Percentiles rank a stretch among this genome's conserved stretches.
phyloP scores from a whole-genome alignment of 2,113 vertebrate species.

The Podarcis raffonei region DNA sequence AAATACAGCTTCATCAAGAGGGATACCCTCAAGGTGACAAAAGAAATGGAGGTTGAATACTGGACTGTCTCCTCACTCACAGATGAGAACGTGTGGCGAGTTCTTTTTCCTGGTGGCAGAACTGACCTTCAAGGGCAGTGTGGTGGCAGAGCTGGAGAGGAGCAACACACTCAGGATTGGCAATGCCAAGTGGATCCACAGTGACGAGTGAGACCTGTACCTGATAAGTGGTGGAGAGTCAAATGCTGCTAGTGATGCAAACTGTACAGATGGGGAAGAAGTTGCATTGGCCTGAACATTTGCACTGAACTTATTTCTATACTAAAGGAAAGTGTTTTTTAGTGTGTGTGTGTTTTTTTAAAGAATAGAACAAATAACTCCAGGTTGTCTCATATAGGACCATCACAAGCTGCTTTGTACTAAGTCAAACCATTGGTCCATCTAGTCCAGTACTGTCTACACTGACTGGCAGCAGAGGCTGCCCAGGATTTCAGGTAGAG shows the following conservation, averaged over 20 bases:
- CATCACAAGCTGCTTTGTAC: too few relatives aligned
- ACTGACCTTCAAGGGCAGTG: constrained; percentile 89
- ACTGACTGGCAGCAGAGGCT: too few relatives aligned
- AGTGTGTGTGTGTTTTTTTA: too few relatives aligned
- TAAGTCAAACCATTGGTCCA: too few relatives aligned
- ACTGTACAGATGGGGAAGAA: not conserved
- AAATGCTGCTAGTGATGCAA: constrained; percentile 86
- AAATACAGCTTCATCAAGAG: constrained; percentile 89
- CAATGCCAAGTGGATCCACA: constrained; percentile 90
- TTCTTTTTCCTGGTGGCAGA: constrained; percentile 96
- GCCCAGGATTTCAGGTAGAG: too few relatives aligned
- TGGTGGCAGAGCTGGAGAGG: constrained; percentile 92
- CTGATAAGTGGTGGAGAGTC: constrained; percentile 83
- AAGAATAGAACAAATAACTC: too few relatives aligned
- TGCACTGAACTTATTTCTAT: constrained; percentile 38
- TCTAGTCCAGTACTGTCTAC: too few relatives aligned
- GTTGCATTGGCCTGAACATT: not conserved
- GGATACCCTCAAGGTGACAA: constrained; percentile 88
- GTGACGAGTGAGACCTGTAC: constrained; percentile 81
- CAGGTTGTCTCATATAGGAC: too few relatives aligned
- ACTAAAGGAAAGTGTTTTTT: constrained; percentile 37
- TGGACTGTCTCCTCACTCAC: constrained; percentile 93
- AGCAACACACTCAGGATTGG: constrained; percentile 86
- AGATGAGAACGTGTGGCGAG: constrained; percentile 88
- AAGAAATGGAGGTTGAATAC: constrained; percentile 92